A percentile compares a stretch with the other conserved stretches of the same genome.
Evolutionary conservation across 2,888 invertebrate genomes (phyloP).

Genomic region (Nephrotoma flavescens): DNA sequence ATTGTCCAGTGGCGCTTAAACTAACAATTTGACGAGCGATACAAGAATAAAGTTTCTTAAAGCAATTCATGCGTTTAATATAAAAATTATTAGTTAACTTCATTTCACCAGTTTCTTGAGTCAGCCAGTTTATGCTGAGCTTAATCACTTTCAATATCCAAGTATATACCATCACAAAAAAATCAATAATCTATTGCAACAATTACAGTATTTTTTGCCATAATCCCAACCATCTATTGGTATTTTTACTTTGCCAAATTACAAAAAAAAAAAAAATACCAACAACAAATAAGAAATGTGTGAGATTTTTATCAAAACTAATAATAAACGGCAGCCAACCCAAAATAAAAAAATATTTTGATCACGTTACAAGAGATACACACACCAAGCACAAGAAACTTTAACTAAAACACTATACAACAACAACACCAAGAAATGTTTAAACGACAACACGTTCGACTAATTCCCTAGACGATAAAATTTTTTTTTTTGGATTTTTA

Average conservation of each 20-base stretch:
- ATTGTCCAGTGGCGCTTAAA: too few relatives aligned
- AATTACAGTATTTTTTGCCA: neutral
- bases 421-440: neutral
- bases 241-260: neutral
- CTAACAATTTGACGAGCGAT: too few relatives aligned
- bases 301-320: neutral
- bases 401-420: neutral
- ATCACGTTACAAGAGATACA: slow-evolving; percentile 1
- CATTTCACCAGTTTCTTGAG: too few relatives aligned
- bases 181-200: too few relatives aligned
- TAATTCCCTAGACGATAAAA: neutral
- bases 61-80: too few relatives aligned
- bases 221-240: neutral
- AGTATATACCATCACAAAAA: too few relatives aligned
- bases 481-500: neutral
- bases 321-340: neutral
- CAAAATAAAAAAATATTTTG: neutral
- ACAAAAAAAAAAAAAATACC: neutral
- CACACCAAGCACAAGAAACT: neutral
- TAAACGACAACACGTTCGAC: slow-evolving; percentile 1
- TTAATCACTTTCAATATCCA: too few relatives aligned
- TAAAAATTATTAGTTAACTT: too few relatives aligned
- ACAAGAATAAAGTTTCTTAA: too few relatives aligned
- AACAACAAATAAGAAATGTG: neutral
- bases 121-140: too few relatives aligned